Conservation (phyloP, 2,888 invertebrate genomes). For the Drosophila affinis region DNA sequence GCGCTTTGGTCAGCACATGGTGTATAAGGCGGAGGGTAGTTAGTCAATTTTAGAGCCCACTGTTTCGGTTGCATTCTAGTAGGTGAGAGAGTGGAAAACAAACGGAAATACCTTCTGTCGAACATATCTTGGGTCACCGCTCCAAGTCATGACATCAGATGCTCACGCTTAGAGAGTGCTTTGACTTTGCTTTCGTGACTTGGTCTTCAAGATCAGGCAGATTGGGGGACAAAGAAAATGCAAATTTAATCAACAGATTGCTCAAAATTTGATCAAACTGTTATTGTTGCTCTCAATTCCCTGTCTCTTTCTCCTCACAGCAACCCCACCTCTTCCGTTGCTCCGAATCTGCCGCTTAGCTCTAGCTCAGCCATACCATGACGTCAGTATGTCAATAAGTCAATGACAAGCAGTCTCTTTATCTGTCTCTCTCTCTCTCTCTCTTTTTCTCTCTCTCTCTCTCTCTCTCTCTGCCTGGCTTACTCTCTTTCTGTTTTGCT, state of each 20-base stretch:
- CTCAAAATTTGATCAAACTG: background rate
- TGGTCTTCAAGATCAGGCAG: background rate
- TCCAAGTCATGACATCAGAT: slow-evolving; percentile 41
- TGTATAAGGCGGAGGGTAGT: background rate
- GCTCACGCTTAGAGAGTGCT: background rate
- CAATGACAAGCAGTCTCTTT: slow-evolving; percentile 24
- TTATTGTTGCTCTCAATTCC: background rate
- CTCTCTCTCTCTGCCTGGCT: background rate
- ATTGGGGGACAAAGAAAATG: background rate
- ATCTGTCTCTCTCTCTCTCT: background rate
- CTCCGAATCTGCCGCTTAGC: background rate
- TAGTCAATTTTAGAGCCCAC: background rate
- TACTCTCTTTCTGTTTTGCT: slow-evolving; percentile 1
- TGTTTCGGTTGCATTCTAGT: background rate
- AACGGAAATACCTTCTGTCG: background rate
- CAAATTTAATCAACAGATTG: background rate
- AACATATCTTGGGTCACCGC: slow-evolving; percentile 47
- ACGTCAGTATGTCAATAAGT: slow-evolving; percentile 40
- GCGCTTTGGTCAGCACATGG: background rate
- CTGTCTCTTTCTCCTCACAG: background rate
- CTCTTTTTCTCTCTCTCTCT: background rate
- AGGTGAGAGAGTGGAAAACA: slow-evolving; percentile 36
- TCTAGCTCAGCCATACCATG: slow-evolving; percentile 18
- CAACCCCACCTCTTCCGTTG: background rate
- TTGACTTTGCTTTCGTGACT: slow-evolving; percentile 9